phyloP scores from a whole-genome alignment of 2,888 invertebrate species.

The Conomelus anceps region DNA sequence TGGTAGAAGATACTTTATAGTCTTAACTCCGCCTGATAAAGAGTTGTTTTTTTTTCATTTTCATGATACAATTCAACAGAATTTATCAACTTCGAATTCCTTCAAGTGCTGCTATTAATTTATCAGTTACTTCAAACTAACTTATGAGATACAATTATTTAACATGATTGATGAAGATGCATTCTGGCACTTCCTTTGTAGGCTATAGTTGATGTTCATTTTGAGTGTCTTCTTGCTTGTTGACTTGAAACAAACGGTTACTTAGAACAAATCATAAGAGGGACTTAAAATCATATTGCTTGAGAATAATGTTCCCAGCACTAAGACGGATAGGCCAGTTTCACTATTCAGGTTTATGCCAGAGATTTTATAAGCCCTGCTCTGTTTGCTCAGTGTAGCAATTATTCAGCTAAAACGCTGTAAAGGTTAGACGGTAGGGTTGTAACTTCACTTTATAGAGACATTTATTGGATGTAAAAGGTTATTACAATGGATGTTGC shows the following conservation, averaged over 20 bases:
- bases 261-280: background rate
- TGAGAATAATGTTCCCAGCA: background rate
- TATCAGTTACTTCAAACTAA: too few species aligned
- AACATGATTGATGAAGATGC: too few species aligned
- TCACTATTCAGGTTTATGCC: background rate
- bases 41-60: too few species aligned
- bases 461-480: background rate
- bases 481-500: background rate
- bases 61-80: too few species aligned
- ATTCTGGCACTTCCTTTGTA: too few species aligned
- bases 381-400: background rate
- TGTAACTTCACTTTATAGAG: background rate
- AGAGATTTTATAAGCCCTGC: background rate
- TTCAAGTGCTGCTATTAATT: too few species aligned
- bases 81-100: too few species aligned
- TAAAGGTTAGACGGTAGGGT: background rate
- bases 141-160: too few species aligned
- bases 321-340: background rate
- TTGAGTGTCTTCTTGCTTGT: background rate
- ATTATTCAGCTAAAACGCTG: background rate
- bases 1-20: too few species aligned
- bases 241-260: background rate
- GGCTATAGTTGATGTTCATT: background rate
- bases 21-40: too few species aligned
- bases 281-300: background rate